Percentiles rank a stretch among this genome's conserved stretches.
Evolutionary conservation across 2,797 vertebrate genomes (phyloP).

Genomic region (Onychomys torridus): DNA sequence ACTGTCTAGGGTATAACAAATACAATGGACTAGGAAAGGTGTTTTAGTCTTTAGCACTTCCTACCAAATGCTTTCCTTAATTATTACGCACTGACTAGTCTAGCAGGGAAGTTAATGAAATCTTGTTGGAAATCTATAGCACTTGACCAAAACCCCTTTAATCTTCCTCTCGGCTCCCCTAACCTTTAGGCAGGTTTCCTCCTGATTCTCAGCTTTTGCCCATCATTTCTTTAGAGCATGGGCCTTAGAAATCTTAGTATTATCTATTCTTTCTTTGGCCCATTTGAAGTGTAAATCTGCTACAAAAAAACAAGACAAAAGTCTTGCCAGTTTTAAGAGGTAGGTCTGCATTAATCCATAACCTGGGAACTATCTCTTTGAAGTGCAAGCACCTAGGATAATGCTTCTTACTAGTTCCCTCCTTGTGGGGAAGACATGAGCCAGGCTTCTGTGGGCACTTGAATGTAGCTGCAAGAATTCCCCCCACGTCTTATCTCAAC

Average conservation of each 20-base stretch:
- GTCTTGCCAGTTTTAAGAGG: background rate
- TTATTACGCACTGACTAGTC: conserved; percentile 53
- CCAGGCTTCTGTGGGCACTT: background rate
- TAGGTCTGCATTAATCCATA: background rate
- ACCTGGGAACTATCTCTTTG: background rate
- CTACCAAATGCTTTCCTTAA: conserved; percentile 52
- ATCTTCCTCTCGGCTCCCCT: background rate
- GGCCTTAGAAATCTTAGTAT: conserved; percentile 1
- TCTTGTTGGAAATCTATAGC: conserved; percentile 58
- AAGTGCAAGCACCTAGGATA: background rate
- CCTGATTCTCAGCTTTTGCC: background rate
- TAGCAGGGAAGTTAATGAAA: conserved; percentile 67
- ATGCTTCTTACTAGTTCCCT: background rate
- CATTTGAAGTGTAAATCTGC: background rate
- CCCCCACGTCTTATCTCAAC: fast-evolving
- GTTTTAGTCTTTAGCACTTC: conserved; percentile 54
- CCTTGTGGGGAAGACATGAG: background rate
- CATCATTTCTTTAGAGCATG: background rate
- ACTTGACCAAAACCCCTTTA: background rate
- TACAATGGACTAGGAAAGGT: conserved; percentile 43
- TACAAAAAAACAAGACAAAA: background rate
- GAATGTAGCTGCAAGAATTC: background rate
- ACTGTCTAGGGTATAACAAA: conserved; percentile 24
- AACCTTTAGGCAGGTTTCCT: background rate
- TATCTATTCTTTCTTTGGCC: background rate